These are phyloP conservation scores for Cantharis lateralis DNA, from an alignment of 2,888 invertebrate species.

Conservation along the genomic window DNA sequence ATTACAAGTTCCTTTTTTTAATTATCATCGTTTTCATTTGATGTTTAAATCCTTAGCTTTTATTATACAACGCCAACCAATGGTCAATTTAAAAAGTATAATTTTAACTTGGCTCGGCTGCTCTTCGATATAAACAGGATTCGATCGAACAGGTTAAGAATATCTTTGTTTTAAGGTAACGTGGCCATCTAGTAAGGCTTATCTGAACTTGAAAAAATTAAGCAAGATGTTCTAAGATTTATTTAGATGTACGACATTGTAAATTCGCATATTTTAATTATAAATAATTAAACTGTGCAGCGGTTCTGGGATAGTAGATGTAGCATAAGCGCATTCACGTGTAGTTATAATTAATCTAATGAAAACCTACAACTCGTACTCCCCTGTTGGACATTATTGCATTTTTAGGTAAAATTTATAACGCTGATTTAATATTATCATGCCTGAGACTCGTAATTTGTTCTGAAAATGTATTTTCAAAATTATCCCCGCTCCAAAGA, in stretches of 20 bases:
- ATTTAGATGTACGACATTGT: conserved; percentile 5
- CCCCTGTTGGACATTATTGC: not conserved
- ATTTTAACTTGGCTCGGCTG: conserved; percentile 46
- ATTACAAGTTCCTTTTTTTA: not conserved
- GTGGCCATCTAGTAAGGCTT: conserved; percentile 47
- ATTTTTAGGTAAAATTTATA: not conserved
- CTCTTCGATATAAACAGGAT: conserved; percentile 43
- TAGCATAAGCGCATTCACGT: conserved; percentile 50
- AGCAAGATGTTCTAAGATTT: not conserved
- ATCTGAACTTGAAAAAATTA: conserved; percentile 17
- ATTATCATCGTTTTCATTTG: not conserved
- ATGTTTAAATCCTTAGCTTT: not conserved
- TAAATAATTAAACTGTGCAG: conserved; percentile 22
- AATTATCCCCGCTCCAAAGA: not conserved
- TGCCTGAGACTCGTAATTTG: not conserved
- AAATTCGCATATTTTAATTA: conserved; percentile 37
- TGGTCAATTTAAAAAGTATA: conserved; percentile 19
- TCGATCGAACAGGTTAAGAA: conserved; percentile 49
- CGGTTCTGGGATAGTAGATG: conserved; percentile 26
- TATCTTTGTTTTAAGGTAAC: conserved; percentile 45
- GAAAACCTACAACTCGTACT: conserved; percentile 40
- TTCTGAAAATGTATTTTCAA: not conserved
- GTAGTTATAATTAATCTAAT: conserved; percentile 52
- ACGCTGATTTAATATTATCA: not conserved
- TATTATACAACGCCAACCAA: conserved; percentile 18